Percentiles rank a stretch among this genome's conserved stretches.
Evolutionary conservation across 2,797 vertebrate genomes (phyloP).

Genomic region (Siniperca undulata): DNA sequence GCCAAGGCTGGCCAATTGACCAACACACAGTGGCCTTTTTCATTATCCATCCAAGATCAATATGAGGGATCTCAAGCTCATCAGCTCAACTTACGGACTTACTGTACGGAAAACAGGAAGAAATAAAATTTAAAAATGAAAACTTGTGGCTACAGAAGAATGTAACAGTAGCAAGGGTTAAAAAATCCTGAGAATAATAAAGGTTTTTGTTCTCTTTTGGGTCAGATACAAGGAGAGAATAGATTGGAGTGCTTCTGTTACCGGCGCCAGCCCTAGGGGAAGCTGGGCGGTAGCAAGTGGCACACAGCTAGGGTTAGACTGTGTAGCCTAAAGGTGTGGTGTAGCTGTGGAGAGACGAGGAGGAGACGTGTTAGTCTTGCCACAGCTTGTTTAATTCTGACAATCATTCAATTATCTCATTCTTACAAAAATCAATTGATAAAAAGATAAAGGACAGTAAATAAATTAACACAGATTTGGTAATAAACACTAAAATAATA

Average conservation of each 20-base stretch:
- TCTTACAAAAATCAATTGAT: too few relatives aligned
- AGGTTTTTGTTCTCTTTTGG: conserved; percentile 32
- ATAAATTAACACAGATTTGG: too few relatives aligned
- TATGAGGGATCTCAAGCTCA: conserved; percentile 72
- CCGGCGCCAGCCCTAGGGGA: too few relatives aligned
- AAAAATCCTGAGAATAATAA: conserved; percentile 38
- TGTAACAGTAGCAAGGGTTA: conserved; percentile 42
- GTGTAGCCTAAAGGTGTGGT: too few relatives aligned
- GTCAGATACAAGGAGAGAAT: conserved; percentile 53
- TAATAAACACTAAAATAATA: too few relatives aligned
- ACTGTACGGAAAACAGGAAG: conserved; percentile 62
- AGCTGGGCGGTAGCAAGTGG: too few relatives aligned
- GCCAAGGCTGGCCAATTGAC: conserved; percentile 62
- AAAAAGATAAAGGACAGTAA: too few relatives aligned
- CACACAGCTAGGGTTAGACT: too few relatives aligned
- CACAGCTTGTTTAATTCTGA: too few relatives aligned
- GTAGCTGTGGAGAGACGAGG: too few relatives aligned
- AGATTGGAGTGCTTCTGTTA: conserved; percentile 54
- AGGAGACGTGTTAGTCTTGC: too few relatives aligned
- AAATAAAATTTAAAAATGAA: conserved; percentile 67
- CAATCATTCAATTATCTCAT: too few relatives aligned
- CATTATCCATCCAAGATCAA: conserved; percentile 79
- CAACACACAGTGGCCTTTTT: conserved; percentile 71
- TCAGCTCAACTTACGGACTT: conserved; percentile 74
- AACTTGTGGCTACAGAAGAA: conserved; percentile 42